Evolutionary conservation across 2,113 vertebrate species (phyloP), one percentile per base, ranked within the genome.

Genomic region (Tyrannus savana): DNA sequence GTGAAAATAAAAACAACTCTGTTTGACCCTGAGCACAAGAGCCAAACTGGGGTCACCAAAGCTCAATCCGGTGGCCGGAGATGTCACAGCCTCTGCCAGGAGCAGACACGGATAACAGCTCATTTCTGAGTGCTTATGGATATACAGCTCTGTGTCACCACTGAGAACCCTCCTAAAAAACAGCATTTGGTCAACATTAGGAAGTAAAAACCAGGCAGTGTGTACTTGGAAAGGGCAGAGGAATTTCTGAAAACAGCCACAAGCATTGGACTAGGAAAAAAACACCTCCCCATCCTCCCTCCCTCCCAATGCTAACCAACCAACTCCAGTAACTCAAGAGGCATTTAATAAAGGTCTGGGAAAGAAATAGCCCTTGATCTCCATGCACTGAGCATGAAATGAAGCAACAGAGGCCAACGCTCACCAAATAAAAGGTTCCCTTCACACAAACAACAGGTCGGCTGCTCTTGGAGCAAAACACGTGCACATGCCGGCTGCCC

Each of bases 401-500:
- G 64, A 95, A 80, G 56, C 18, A 7, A 58, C 64, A 93, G 79
- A 33, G 82, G 71, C 86, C 72, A 87, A n/a, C 0, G 0, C 33
- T 89, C 24, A 11, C 55, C 60, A 87, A 79, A 85, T 46, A 75
- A 78, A 81, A 79, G 49, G 59, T 27, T 69, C 83, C 28, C 60
- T 84, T 81, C 17, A 3, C 44, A 64, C 64, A 81, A 82, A 87
- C 81, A 82, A 50, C 68, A 77, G 73, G 42, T 24, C 8, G 2
- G 84, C 85, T 66, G 84, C 63, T 78, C 60, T 10, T 23, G 56
- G 66, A 92, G 76, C 3, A 3, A 72, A 83, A 41, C 14, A 3
- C 22, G 0, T 0, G n/a, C 53, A 24, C 1, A 1, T 42, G 50
- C 27, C 2, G 1, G 37, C 9, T 17, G 53, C 35, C 21, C 13